A percentile compares a stretch with the other conserved stretches of the same genome.
phyloP scores from a whole-genome alignment of 2,888 invertebrate species.

The Cephus sareptanus region DNA sequence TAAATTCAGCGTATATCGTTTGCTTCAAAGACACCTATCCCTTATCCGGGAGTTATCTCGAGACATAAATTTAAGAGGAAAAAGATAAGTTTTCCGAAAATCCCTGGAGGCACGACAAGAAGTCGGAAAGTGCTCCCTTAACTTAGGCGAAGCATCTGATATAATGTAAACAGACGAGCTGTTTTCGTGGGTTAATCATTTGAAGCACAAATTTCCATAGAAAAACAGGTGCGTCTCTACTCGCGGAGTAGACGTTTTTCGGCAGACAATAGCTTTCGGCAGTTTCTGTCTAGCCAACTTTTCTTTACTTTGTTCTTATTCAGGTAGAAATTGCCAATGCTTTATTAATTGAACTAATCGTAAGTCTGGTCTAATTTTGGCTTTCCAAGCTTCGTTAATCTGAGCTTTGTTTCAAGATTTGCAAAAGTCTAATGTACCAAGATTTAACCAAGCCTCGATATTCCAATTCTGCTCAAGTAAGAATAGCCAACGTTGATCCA shows the following conservation, averaged over 20 bases:
- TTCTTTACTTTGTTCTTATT: background rate
- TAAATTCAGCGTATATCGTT: background rate
- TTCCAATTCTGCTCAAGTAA: background rate
- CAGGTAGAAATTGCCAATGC: background rate
- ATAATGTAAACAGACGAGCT: conserved; percentile 26
- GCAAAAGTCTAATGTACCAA: background rate
- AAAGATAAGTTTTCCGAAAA: conserved; percentile 3
- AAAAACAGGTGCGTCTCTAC: conserved; percentile 31
- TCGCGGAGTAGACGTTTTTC: background rate
- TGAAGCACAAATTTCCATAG: conserved; percentile 45
- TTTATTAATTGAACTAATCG: background rate
- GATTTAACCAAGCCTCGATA: background rate
- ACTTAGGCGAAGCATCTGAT: conserved; percentile 17
- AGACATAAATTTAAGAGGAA: background rate
- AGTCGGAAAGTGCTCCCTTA: background rate
- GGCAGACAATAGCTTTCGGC: conserved; percentile 3
- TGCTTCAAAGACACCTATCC: background rate
- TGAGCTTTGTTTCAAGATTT: background rate
- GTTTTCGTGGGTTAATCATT: conserved; percentile 46
- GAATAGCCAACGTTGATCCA: background rate
- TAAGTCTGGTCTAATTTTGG: background rate
- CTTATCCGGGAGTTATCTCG: background rate
- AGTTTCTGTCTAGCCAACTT: conserved; percentile 16
- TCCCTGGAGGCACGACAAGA: background rate
- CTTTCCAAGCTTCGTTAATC: background rate